phyloP scores from a whole-genome alignment of 2,113 vertebrate genomes.

The Carassius auratus region DNA sequence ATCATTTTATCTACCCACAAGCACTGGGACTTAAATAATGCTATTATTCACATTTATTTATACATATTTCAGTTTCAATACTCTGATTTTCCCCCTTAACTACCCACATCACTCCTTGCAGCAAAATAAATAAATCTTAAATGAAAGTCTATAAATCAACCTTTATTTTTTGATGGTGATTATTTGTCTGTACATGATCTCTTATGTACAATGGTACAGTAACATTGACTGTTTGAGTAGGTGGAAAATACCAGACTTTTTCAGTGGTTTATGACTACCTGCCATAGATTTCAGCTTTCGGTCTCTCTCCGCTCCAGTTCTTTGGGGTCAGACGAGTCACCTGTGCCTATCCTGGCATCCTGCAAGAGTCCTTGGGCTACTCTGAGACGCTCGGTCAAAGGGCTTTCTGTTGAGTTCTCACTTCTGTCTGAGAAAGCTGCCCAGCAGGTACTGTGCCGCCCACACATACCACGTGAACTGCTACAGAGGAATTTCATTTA shows the following conservation, averaged over 20 bases:
- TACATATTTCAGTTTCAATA: no score
- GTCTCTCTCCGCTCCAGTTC: slow-evolving; percentile 71
- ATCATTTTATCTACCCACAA: no score
- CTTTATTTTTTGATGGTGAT: neutral
- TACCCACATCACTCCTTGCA: no score
- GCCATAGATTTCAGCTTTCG: neutral
- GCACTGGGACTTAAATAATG: no score
- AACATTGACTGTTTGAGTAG: neutral
- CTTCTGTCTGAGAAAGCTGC: slow-evolving; percentile 91
- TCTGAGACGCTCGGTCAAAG: slow-evolving; percentile 88
- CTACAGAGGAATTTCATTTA: slow-evolving; percentile 16
- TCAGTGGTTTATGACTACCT: neutral
- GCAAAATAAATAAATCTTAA: no score
- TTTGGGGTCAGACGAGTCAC: slow-evolving; percentile 86
- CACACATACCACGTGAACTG: neutral
- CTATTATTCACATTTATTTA: no score
- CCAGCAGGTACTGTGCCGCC: slow-evolving; percentile 82
- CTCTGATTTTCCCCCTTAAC: no score
- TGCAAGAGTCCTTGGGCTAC: slow-evolving; percentile 85
- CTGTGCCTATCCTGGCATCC: slow-evolving; percentile 85
- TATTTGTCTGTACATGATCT: neutral
- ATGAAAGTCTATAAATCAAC: no score
- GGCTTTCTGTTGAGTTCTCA: slow-evolving; percentile 91
- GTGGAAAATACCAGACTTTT: neutral
- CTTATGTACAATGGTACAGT: neutral